Evolutionary conservation across 2,113 vertebrate species (phyloP).

Genomic region (Apistogramma diplotaenia): DNA sequence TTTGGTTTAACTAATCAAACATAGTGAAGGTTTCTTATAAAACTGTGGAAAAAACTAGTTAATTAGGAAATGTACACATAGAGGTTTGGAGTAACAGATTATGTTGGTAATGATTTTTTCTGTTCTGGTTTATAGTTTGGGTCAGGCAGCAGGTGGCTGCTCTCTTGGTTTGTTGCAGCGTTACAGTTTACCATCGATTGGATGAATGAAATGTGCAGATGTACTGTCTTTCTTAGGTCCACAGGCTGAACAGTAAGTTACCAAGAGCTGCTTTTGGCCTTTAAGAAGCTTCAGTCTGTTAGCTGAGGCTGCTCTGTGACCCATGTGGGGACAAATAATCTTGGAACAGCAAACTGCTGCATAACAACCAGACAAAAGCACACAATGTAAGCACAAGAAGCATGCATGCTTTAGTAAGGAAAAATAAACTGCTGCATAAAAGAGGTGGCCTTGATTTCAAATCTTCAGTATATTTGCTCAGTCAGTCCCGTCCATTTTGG

Average conservation of each 20-base stretch:
- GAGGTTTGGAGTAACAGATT: not conserved
- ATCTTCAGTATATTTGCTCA: not conserved
- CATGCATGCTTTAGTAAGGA: not conserved
- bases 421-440: not conserved
- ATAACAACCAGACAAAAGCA: not conserved
- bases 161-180: not conserved
- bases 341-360: not conserved
- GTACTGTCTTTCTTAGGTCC: not conserved
- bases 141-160: not conserved
- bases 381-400: not conserved
- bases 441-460: fast-evolving
- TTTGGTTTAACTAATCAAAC: not conserved
- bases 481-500: not conserved
- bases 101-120: not conserved
- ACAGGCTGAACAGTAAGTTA: no score
- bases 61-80: not conserved
- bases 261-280: not conserved
- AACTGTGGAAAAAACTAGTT: not conserved
- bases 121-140: not conserved
- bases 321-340: not conserved
- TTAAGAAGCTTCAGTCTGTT: not conserved
- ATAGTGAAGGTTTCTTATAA: not conserved
- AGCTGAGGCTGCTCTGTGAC: not conserved
- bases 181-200: not conserved
- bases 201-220: not conserved